Evolutionary conservation across 2,888 invertebrate species (phyloP).

Genomic region (Metallyticus violacea): DNA sequence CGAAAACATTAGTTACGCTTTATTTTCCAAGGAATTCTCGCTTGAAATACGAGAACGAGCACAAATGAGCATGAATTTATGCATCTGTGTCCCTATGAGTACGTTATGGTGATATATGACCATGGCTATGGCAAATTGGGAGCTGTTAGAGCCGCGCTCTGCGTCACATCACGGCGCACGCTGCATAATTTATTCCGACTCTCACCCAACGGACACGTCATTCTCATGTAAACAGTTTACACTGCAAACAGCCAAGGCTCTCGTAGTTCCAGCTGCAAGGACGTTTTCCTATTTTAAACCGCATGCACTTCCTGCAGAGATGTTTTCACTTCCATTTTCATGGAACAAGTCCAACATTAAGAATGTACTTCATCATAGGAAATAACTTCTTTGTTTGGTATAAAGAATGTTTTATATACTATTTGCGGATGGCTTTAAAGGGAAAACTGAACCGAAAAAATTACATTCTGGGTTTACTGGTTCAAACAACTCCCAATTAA

Average conservation of each 20-base stretch:
- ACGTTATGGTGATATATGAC: background rate
- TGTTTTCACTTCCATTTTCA: background rate
- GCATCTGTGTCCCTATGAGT: too few species aligned
- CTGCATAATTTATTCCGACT: background rate
- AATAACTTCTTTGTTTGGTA: too few species aligned
- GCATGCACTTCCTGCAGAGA: background rate
- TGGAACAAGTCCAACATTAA: too few species aligned
- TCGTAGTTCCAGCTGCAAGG: too few species aligned
- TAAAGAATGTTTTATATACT: too few species aligned
- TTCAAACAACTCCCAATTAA: too few species aligned
- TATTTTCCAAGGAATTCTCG: background rate
- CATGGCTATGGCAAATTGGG: background rate
- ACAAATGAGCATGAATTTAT: background rate
- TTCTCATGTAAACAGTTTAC: background rate
- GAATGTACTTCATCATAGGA: too few species aligned
- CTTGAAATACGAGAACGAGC: background rate
- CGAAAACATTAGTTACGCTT: too few species aligned
- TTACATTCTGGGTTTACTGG: too few species aligned
- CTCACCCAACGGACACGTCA: background rate
- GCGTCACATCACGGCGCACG: too few species aligned
- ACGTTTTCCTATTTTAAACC: background rate
- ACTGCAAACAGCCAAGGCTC: background rate
- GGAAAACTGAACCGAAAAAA: too few species aligned
- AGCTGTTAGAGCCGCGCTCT: background rate
- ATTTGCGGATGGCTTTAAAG: too few species aligned